phyloP scores from a whole-genome alignment of 1,140 invertebrate species.

The Drosophila azteca region DNA sequence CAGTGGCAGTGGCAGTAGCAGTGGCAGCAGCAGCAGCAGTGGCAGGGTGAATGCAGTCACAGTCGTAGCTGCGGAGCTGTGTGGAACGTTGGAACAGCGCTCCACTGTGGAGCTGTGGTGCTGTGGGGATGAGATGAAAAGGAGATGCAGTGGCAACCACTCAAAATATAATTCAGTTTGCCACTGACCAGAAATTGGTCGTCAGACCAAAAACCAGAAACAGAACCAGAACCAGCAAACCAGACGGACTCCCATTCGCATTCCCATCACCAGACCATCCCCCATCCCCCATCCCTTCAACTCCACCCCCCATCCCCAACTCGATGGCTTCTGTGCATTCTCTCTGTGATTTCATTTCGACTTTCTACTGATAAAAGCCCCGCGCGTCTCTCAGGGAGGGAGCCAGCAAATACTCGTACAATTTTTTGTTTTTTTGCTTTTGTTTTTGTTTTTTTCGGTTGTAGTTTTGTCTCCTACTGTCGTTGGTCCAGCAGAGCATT shows the following conservation, averaged over 20 bases:
- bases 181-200: conserved; percentile 69
- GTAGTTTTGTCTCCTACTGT: conserved; percentile 32
- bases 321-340: conserved; percentile 25
- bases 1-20: not conserved
- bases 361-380: conserved; percentile 44
- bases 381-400: conserved; percentile 2
- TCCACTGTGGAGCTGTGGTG: no score
- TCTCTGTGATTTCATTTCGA: conserved; percentile 65
- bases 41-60: no score
- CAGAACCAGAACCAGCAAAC: conserved; percentile 8
- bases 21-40: not conserved
- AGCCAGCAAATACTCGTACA: conserved; percentile 19
- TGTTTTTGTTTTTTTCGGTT: conserved; percentile 19
- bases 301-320: conserved; percentile 16
- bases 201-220: conserved; percentile 38
- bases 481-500: conserved; percentile 52
- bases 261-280: conserved; percentile 20
- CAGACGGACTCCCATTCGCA: conserved; percentile 3
- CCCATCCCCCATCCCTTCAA: conserved; percentile 14
- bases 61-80: not conserved
- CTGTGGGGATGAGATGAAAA: not conserved
- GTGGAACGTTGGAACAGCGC: no score
- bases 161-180: conserved; percentile 75
- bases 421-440: conserved; percentile 43
- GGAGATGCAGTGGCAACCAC: conserved; percentile 33